These are phyloP conservation scores for Automeris io DNA, from an alignment of 2,888 invertebrate species.

Conservation along the genomic window DNA sequence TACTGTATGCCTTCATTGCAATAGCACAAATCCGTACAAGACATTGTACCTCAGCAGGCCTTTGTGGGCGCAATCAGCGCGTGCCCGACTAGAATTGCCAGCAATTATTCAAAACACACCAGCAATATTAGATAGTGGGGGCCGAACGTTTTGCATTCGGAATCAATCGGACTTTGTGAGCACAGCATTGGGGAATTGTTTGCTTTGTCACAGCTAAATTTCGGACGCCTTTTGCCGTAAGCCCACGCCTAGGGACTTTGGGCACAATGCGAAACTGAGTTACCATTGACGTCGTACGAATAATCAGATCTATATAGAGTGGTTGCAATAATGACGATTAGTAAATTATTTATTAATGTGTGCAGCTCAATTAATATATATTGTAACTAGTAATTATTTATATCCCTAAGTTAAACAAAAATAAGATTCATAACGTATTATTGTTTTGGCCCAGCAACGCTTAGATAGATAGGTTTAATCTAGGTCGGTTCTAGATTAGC, in stretches of 20 bases:
- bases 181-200: slow-evolving; percentile 53
- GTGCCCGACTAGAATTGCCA: slow-evolving; percentile 32
- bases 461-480: too few species aligned
- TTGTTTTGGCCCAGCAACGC: too few species aligned
- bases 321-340: too few species aligned
- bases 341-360: too few species aligned
- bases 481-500: too few species aligned
- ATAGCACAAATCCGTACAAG: slow-evolving; percentile 47
- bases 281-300: neutral
- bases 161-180: slow-evolving; percentile 67
- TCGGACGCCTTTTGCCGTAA: slow-evolving; percentile 61
- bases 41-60: slow-evolving; percentile 53
- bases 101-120: slow-evolving; percentile 76
- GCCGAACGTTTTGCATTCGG: slow-evolving; percentile 73
- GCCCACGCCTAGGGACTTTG: slow-evolving; percentile 22
- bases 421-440: too few species aligned
- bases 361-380: too few species aligned
- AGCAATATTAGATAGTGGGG: slow-evolving; percentile 72
- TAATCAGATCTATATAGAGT: neutral
- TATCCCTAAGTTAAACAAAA: too few species aligned
- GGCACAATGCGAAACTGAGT: neutral
- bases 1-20: slow-evolving; percentile 6
- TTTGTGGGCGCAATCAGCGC: slow-evolving; percentile 62
- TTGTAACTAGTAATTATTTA: too few species aligned
- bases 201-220: slow-evolving; percentile 56